Evolutionary conservation across 2,797 vertebrate genomes (phyloP).

Genomic region (Anisognathus igniventris): DNA sequence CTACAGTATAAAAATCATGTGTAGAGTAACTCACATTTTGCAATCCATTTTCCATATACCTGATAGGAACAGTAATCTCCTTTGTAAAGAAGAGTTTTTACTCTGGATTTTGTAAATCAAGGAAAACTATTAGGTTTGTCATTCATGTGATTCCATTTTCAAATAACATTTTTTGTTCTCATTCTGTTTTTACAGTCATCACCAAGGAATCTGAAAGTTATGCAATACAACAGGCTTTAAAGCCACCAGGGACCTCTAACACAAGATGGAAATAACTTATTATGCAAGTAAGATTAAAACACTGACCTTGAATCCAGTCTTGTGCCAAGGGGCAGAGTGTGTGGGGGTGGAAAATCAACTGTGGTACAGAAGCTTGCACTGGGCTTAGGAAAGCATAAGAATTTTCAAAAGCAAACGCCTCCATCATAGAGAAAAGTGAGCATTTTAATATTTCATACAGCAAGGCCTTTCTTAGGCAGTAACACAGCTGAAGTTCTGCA

Average conservation of each 20-base stretch:
- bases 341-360: neutral
- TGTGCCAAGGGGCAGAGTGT: slow-evolving; percentile 3
- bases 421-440: neutral
- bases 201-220: slow-evolving; percentile 53
- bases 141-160: neutral
- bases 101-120: neutral
- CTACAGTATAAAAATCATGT: neutral
- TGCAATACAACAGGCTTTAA: slow-evolving; percentile 9
- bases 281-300: slow-evolving; percentile 38
- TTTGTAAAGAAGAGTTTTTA: neutral
- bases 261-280: slow-evolving; percentile 45
- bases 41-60: neutral
- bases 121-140: neutral
- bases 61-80: neutral
- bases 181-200: slow-evolving; percentile 35
- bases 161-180: slow-evolving; percentile 10
- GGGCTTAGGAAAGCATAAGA: neutral
- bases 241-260: slow-evolving; percentile 13
- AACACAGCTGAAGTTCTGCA: neutral
- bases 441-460: neutral
- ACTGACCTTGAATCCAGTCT: slow-evolving; percentile 23
- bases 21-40: neutral
- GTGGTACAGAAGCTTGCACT: neutral
- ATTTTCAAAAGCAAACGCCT: neutral
- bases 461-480: neutral